Evolutionary conservation across 2,888 invertebrate species (phyloP).

Genomic region (Neria commutata): DNA sequence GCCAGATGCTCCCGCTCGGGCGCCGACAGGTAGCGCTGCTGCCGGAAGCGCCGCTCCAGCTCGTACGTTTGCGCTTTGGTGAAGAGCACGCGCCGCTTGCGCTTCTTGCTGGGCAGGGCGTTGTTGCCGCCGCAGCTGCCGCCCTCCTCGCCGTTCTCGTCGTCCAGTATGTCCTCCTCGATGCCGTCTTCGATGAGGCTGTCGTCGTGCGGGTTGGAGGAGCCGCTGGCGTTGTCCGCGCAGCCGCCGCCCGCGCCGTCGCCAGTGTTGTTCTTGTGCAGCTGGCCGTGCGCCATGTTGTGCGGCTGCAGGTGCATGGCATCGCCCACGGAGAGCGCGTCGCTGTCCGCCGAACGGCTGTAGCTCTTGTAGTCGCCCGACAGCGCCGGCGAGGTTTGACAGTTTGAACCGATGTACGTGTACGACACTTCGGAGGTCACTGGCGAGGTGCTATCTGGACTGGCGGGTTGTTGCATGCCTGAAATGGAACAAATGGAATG

Average conservation of each 20-base stretch:
- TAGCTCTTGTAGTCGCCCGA: conserved; percentile 59
- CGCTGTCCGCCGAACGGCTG: conserved; percentile 58
- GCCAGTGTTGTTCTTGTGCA: conserved; percentile 38
- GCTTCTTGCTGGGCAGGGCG: conserved; percentile 75
- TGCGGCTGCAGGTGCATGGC: conserved; percentile 36
- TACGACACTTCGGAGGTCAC: conserved; percentile 78
- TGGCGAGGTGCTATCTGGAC: conserved; percentile 86
- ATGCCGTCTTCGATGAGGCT: conserved; percentile 63
- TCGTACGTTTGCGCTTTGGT: conserved; percentile 98
- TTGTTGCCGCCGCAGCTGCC: conserved; percentile 56
- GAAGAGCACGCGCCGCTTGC: conserved; percentile 95
- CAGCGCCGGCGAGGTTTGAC: conserved; percentile 58
- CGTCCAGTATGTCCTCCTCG: conserved; percentile 62
- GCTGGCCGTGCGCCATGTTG: conserved; percentile 34
- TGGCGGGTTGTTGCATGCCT: conserved; percentile 73
- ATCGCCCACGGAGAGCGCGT: conserved; percentile 54
- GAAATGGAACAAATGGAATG: conserved; percentile 43
- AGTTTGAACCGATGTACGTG: conserved; percentile 59
- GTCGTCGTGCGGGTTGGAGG: conserved; percentile 55
- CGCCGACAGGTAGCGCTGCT: conserved; percentile 95
- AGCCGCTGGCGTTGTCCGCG: conserved; percentile 40
- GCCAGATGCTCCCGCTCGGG: conserved; percentile 98
- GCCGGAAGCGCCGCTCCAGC: conserved; percentile 90
- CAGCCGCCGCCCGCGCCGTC: conserved; percentile 30
- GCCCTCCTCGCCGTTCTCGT: conserved; percentile 54